phyloP scores from a whole-genome alignment of 2,113 vertebrate species.

The Motacilla alba region DNA sequence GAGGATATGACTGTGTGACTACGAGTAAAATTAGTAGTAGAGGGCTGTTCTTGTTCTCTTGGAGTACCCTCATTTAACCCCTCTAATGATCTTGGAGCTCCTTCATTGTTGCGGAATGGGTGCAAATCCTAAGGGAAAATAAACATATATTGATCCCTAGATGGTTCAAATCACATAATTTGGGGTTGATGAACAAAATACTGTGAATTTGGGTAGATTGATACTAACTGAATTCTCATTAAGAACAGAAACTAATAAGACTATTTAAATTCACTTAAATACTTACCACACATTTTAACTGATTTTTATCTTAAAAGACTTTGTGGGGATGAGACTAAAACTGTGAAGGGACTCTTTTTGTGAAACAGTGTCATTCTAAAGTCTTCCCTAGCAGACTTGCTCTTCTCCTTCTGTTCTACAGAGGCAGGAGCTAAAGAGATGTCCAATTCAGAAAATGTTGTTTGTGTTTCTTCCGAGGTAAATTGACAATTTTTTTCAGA shows the following conservation, averaged over 20 bases:
- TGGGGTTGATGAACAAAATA: not conserved
- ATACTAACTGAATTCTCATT: not conserved
- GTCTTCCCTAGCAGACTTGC: too few relatives aligned
- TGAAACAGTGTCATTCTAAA: not conserved
- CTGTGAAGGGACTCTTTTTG: not conserved
- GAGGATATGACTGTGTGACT: not conserved
- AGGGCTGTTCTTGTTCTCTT: not conserved
- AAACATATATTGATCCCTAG: not conserved
- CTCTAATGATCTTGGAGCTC: not conserved
- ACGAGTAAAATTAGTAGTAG: not conserved
- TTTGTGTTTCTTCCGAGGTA: not conserved
- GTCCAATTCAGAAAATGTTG: not conserved
- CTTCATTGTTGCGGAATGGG: fast-evolving
- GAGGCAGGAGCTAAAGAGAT: not conserved
- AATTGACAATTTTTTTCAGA: not conserved
- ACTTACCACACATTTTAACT: not conserved
- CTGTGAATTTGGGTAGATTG: not conserved
- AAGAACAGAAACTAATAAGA: not conserved
- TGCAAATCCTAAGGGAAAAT: not conserved
- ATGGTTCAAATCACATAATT: not conserved
- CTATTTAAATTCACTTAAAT: not conserved
- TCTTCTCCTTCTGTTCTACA: not conserved
- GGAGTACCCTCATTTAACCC: not conserved
- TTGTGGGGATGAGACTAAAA: not conserved
- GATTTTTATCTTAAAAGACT: not conserved